Evolutionary conservation across 2,113 vertebrate genomes (phyloP).

Genomic region (Hippotragus niger): DNA sequence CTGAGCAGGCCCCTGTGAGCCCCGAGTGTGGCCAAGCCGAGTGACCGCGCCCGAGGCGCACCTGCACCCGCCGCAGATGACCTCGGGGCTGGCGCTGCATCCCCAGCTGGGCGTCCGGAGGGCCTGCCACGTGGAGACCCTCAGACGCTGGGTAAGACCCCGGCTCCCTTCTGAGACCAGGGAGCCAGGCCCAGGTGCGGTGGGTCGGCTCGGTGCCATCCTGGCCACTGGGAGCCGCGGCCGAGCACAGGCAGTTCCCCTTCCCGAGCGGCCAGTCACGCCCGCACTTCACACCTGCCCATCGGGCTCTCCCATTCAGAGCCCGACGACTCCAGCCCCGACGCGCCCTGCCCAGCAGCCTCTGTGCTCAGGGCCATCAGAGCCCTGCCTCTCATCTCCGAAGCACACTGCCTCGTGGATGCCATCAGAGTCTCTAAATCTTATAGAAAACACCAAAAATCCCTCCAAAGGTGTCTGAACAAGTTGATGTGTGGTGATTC

Average conservation of each 20-base stretch:
- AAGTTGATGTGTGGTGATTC: neutral
- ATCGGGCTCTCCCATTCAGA: neutral
- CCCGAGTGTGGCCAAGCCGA: neutral
- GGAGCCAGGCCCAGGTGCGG: neutral
- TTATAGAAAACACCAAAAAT: no score
- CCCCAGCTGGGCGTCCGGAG: neutral
- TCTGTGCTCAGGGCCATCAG: neutral
- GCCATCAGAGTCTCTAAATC: no score
- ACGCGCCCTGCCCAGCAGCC: neutral
- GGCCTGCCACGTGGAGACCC: neutral
- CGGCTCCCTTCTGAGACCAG: neutral
- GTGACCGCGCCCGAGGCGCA: accelerated
- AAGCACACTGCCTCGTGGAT: accelerated
- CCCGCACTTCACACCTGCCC: neutral
- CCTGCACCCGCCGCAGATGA: accelerated
- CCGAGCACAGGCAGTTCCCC: neutral
- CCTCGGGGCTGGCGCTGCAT: neutral
- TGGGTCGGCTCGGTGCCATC: neutral
- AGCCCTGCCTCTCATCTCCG: neutral
- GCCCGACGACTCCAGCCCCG: neutral
- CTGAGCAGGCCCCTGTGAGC: neutral
- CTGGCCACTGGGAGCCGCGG: neutral
- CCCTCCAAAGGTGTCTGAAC: neutral
- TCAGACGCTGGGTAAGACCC: neutral
- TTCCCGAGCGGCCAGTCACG: accelerated